Evolutionary conservation across 53 echinoderm and acorn worm genomes (phyloP).

Genomic region (Astropecten irregularis): DNA sequence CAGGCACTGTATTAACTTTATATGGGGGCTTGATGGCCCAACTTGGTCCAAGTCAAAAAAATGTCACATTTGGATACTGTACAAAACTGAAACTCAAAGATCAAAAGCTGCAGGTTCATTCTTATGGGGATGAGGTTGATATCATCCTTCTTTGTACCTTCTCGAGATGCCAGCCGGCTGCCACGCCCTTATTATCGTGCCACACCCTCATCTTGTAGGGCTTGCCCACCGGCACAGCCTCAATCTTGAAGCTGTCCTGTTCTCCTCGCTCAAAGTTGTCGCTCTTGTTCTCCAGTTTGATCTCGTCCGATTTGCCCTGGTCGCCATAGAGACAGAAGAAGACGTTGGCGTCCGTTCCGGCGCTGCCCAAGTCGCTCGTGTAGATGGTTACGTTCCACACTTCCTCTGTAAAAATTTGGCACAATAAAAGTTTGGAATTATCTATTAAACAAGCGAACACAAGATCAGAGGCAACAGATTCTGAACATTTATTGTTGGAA

Average conservation of each 20-base stretch:
- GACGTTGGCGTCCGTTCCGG: slow-evolving; percentile 96
- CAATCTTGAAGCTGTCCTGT: slow-evolving; percentile 88
- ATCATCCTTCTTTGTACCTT: too few relatives aligned
- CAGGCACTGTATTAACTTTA: neutral
- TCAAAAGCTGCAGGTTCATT: too few relatives aligned
- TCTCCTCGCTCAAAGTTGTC: slow-evolving; percentile 92
- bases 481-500: neutral
- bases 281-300: slow-evolving; percentile 83
- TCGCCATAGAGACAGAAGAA: slow-evolving; percentile 89
- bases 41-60: too few relatives aligned
- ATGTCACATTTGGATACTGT: too few relatives aligned
- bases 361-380: slow-evolving; percentile 77
- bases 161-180: slow-evolving; percentile 92
- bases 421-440: too few relatives aligned
- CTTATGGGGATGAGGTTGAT: too few relatives aligned
- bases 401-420: slow-evolving; percentile 72
- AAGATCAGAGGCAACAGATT: neutral
- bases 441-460: neutral
- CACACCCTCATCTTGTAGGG: slow-evolving; percentile 92
- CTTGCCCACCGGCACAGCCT: slow-evolving; percentile 85
- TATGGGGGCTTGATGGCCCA: too few relatives aligned
- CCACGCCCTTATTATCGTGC: slow-evolving; percentile 88
- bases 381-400: slow-evolving; percentile 87
- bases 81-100: too few relatives aligned
- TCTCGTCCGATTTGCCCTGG: slow-evolving; percentile 94